Percentiles rank a stretch among this genome's conserved stretches.
These are phyloP conservation scores for Sinohyriopsis cumingii DNA, from an alignment of 2,888 invertebrate species.

Conservation along the genomic window DNA sequence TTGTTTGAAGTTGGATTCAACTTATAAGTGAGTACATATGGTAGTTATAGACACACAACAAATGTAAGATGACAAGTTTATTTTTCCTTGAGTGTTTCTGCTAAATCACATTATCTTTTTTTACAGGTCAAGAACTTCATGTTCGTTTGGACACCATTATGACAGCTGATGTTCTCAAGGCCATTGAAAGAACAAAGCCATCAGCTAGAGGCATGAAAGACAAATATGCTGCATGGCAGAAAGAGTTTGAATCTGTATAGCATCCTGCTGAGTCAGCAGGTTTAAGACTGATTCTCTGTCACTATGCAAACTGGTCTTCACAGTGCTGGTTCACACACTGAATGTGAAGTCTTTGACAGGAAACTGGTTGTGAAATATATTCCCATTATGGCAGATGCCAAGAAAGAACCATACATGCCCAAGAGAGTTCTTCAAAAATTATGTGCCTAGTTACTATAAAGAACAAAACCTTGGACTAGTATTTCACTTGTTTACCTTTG, in stretches of 20 bases:
- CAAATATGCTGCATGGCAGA: slow-evolving; percentile 70
- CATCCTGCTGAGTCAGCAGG: neutral
- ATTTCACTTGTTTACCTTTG: no score
- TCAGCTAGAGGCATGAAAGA: slow-evolving; percentile 67
- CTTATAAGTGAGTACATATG: no score
- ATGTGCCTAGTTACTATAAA: no score
- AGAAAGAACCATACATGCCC: no score
- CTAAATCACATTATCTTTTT: neutral
- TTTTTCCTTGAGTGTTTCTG: neutral
- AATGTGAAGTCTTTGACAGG: no score
- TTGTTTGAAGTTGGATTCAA: no score
- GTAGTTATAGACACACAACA: neutral
- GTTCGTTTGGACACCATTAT: slow-evolving; percentile 68
- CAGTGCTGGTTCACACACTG: no score
- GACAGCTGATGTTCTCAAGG: slow-evolving; percentile 67
- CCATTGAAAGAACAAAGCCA: slow-evolving; percentile 70
- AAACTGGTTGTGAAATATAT: no score
- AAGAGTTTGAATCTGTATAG: slow-evolving; percentile 70
- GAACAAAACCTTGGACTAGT: no score
- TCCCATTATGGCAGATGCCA: no score
- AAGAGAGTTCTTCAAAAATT: no score
- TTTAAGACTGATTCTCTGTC: neutral
- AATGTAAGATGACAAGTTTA: neutral
- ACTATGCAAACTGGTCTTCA: neutral
- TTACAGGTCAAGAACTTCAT: slow-evolving; percentile 65